Base-by-base conservation (phyloP, 2,113 vertebrate genomes). In the Brachirus orientalis region DNA sequence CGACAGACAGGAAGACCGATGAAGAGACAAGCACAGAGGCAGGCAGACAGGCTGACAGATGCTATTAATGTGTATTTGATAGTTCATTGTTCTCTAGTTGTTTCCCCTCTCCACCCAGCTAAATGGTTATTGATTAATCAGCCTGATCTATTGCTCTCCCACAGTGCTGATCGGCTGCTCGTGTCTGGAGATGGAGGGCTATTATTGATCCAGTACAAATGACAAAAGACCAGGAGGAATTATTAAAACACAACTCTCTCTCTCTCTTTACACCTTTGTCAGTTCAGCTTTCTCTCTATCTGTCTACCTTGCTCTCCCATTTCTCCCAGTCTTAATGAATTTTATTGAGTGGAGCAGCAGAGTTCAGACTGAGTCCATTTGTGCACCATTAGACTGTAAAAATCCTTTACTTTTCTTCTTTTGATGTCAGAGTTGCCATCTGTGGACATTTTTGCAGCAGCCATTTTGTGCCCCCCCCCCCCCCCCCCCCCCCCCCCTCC, bases 101-200 rank as follows among this genome's bases (percentile, higher is more conserved):
- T 89, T 90, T 88, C 87, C 88, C 82, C 72, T 83, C 82, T 90
- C 82, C 84, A 79, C 66, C 88, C 77, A 77, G 83, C 84, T 89
- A 89, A 91, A 91, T 91, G 87, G 84, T 71, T 90, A 91, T 91
- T 82, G 90, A 91, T 90, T 90, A 80, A 91, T 90, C 86, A 82
- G 87, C 68, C 83, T 90, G 90, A 91, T 89, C 88, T 85, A 91
- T 87, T 69, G 90, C 84, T 73, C 74, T 83, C 65, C 82, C 61
- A 65, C 84, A 66, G 70, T 73, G 79, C 84, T 84, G 86, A 91
- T 89, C 84, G 85, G 85, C 74, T 78, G 86, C 85, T 87, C 50
- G 60, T 59, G 75, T 86, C 86, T 83, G 46, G 59, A 81, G 78
- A 79, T 56, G 72, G 70, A 83, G 75, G 82, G 75, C 61, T 76